Conservation (phyloP, 2,797 vertebrate genomes). For the Enoplosus armatus region DNA sequence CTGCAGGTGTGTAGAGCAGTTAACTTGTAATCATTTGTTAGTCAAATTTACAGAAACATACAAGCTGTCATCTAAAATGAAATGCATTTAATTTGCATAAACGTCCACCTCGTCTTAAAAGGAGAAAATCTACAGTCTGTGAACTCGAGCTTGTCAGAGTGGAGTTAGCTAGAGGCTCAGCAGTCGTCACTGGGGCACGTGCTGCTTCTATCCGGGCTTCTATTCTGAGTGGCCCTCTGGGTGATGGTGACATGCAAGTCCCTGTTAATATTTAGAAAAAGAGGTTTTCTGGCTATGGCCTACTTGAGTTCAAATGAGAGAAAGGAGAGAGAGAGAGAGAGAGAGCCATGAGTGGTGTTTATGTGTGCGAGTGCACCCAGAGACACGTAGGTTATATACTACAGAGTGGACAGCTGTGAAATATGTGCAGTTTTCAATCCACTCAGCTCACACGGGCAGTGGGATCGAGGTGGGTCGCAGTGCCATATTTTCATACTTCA, state of each 20-base stretch:
- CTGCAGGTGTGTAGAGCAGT: slow-evolving; percentile 18
- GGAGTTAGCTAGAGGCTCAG: slow-evolving; percentile 63
- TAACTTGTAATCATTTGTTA: slow-evolving; percentile 24
- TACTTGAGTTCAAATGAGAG: slow-evolving; percentile 80
- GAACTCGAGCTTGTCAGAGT: slow-evolving; percentile 47
- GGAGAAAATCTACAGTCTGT: slow-evolving; percentile 26
- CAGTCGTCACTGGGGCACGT: slow-evolving; percentile 60
- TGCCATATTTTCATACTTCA: slow-evolving; percentile 31
- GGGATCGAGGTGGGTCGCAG: background rate
- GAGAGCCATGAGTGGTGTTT: slow-evolving; percentile 44
- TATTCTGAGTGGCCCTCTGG: slow-evolving; percentile 85
- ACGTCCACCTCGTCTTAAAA: slow-evolving; percentile 1
- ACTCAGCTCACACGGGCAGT: slow-evolving; percentile 13
- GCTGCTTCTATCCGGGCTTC: slow-evolving; percentile 72
- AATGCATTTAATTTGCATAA: slow-evolving; percentile 25
- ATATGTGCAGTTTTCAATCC: slow-evolving; percentile 36
- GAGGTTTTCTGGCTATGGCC: slow-evolving; percentile 84
- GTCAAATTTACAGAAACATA: slow-evolving; percentile 16
- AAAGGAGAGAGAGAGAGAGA: slow-evolving; percentile 42
- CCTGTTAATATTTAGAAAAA: slow-evolving; percentile 85
- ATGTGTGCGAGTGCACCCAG: slow-evolving; percentile 37
- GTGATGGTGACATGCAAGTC: slow-evolving; percentile 79
- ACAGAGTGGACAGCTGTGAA: slow-evolving; percentile 38
- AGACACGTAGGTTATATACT: slow-evolving; percentile 37
- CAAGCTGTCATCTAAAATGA: slow-evolving; percentile 1